Percentiles rank a stretch among this genome's conserved stretches.
phyloP scores from a whole-genome alignment of 2,888 invertebrate genomes.

The Omphaloscelis lunosa region DNA sequence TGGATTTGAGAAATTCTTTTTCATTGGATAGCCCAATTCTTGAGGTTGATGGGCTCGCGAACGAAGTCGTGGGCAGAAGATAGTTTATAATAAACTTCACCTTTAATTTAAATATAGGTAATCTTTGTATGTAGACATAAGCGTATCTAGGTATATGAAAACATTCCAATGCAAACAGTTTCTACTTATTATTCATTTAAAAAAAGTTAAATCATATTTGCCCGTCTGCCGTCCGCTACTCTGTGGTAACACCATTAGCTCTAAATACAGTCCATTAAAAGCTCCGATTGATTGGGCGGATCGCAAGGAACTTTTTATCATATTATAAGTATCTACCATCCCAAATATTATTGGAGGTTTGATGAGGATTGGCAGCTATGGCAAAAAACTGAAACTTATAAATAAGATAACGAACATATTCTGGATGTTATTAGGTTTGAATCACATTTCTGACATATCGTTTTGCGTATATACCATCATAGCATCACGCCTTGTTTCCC shows the following conservation, averaged over 20 bases:
- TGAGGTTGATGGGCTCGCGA: no score
- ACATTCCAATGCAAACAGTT: background rate
- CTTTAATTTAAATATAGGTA: background rate
- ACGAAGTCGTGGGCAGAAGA: no score
- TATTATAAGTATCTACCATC: constrained; percentile 78
- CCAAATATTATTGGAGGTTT: constrained; percentile 77
- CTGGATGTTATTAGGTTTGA: constrained; percentile 22
- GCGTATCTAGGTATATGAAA: background rate
- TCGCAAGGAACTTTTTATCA: constrained; percentile 78
- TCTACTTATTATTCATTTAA: background rate
- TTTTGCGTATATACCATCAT: constrained; percentile 29
- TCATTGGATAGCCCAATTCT: no score
- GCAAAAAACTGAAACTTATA: constrained; percentile 68
- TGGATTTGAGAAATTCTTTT: no score
- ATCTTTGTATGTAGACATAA: background rate
- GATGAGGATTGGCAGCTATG: constrained; percentile 79
- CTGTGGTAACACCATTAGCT: constrained; percentile 80
- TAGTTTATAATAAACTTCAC: no score
- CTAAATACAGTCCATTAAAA: constrained; percentile 83
- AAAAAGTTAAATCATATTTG: constrained; percentile 11
- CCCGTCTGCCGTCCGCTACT: constrained; percentile 65
- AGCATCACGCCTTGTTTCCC: no score
- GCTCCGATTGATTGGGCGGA: constrained; percentile 82
- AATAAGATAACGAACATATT: constrained; percentile 53
- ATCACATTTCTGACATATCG: constrained; percentile 34